Evolutionary conservation across 2,888 invertebrate genomes (phyloP), one percentile per base, ranked within the genome.

Genomic region (Harpagoxenus sublaevis): DNA sequence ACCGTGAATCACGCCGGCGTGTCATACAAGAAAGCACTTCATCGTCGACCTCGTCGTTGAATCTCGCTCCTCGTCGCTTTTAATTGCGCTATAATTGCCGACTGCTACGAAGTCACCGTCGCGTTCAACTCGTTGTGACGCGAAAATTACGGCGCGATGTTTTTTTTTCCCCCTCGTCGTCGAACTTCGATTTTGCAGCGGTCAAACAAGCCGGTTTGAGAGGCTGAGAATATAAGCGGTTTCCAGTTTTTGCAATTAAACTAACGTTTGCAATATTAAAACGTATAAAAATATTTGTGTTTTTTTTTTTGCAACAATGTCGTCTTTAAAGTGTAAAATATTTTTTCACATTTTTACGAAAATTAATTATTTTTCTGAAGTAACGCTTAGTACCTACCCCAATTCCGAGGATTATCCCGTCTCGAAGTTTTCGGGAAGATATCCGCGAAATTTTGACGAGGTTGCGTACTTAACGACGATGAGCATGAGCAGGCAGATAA

Each of bases 371-470:
- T 55, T 65, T 42, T 77, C 18, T 0, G 6, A n/a, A 63, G 35
- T n/a, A 35, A 42, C 31, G 8, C 28, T 55, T 15, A 35, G 18
- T 10, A 18, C 28, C 3, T 10, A 18, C 28, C 3, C 3, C 9
- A 65, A 73, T 45, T 42, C 12, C 10, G 9, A 2, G 15, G 28
- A 35, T 60, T 23, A 9, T 51, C 23, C 0, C 10, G 5, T 78
- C 0, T 18, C 23, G n/a, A 63, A 63, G 70, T 84, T 79, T 28
- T n/a, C 28, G 15, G 9, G n/a, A 63, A 71, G 55, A 68, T 53
- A 55, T 55, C 51, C 55, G 83, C 57, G 39, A 85, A 75, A 87
- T 87, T 88, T 87, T 87, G 66, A 79, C 78, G 83, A 70, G 71
- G 39, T 35, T 73, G 39, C 53, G 42, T 39, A 48, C 23, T 73